phyloP scores from a whole-genome alignment of 2,113 vertebrate species.

The Pycnonotus jocosus region DNA sequence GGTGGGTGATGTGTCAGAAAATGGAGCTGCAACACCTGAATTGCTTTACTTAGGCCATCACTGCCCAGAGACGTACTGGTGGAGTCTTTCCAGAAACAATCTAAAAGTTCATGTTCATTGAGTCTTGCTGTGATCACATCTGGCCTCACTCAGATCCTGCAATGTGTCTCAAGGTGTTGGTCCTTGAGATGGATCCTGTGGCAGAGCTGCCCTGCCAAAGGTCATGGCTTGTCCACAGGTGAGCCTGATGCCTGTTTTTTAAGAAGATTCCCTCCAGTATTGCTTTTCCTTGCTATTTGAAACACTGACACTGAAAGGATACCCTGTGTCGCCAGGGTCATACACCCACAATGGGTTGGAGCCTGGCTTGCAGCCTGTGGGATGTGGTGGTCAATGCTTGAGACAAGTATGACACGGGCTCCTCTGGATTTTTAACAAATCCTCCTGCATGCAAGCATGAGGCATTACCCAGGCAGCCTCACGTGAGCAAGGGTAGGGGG shows the following conservation, averaged over 20 bases:
- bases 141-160: fast-evolving
- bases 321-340: fast-evolving
- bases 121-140: background rate
- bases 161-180: background rate
- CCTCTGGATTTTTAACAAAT: background rate
- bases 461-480: no score
- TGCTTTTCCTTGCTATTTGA: background rate
- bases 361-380: background rate
- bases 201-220: background rate
- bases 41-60: background rate
- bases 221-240: fast-evolving
- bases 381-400: fast-evolving
- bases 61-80: background rate
- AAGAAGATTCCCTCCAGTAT: background rate
- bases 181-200: fast-evolving
- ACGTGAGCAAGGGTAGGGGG: background rate
- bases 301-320: background rate
- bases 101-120: background rate
- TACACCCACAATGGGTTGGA: fast-evolving
- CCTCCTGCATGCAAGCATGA: background rate
- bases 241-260: background rate
- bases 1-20: background rate
- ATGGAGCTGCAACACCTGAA: background rate
- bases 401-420: background rate
- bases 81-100: background rate